Conservation (phyloP, 2,888 invertebrate species). For the Oxyscelio sp. region DNA sequence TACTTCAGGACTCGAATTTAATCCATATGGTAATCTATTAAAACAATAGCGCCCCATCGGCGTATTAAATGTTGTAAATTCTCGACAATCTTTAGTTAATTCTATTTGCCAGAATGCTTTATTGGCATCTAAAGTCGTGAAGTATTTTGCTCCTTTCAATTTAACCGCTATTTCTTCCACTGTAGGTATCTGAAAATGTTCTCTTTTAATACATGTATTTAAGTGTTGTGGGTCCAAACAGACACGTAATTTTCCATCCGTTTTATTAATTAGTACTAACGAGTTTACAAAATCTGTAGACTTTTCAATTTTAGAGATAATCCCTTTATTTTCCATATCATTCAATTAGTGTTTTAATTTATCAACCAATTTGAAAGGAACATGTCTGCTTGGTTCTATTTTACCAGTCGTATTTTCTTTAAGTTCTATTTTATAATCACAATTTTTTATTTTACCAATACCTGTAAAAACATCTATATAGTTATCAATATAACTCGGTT, state of each 20-base stretch:
- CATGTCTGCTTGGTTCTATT: constrained; percentile 57
- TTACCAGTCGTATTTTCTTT: constrained; percentile 53
- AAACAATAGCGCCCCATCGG: constrained; percentile 43
- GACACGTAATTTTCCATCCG: constrained; percentile 1
- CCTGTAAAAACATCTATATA: constrained; percentile 69
- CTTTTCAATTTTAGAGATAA: constrained; percentile 34
- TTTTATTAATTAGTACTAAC: constrained; percentile 28
- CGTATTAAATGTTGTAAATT: constrained; percentile 48
- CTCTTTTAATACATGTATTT: constrained; percentile 26
- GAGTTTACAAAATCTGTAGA: constrained; percentile 34
- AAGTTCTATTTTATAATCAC: constrained; percentile 67
- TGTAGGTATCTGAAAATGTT: constrained; percentile 36
- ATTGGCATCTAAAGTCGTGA: constrained; percentile 36
- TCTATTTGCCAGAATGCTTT: constrained; percentile 54
- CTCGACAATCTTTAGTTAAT: constrained; percentile 1
- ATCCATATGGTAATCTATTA: constrained; percentile 74
- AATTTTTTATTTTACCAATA: constrained; percentile 58
- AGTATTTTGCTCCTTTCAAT: constrained; percentile 24
- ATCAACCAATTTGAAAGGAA: constrained; percentile 41
- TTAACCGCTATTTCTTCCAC: constrained; percentile 29
- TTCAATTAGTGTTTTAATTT: constrained; percentile 31
- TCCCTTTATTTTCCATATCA: constrained; percentile 21
- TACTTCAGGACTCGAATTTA: constrained; percentile 77
- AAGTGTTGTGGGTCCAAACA: constrained; percentile 39
- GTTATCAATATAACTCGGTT: constrained; percentile 39